Evolutionary conservation across 2,797 vertebrate genomes (phyloP), one percentile per base, ranked within the genome.

Genomic region (Cryptoblepharus egeriae): DNA sequence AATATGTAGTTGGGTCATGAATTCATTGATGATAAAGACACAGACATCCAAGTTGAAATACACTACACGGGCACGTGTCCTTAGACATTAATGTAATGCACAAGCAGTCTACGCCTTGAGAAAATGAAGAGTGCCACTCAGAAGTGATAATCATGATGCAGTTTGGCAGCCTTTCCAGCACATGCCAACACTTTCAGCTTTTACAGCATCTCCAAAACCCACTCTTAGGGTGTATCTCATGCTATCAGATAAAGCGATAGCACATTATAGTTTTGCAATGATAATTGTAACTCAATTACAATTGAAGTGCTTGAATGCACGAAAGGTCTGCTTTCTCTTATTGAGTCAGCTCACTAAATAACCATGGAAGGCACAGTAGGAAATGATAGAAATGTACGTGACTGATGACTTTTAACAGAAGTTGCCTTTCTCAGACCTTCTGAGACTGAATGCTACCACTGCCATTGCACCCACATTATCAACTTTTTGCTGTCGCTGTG

Each of bases 271-370:
- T 83, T 83, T 83, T 77, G 75, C 76, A 30, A 65, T 58, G 75
- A 83, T 78, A 73, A 83, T 83, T 73, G 82, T 70, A 83, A 83
- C 75, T 73, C 82, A 78, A 78, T 83, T 83, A 73, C 45, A 83
- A 73, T 67, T 57, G 75, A 83, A 83, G 42, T 83, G 75, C 69
- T 61, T 83, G 68, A 73, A 83, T 37, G 75, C 75, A 83, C 72
- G 81, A 83, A 83, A 78, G 69, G 49, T 72, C 75, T 65, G 58
- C 69, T 82, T 55, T 35, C 68, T 73, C 77, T 72, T 83, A 83
- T 83, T 83, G 73, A 83, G 75, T 78, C 75, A 71, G n/a, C 35
- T 58, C 65, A 58, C 63, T 81, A 45, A 13, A 37, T 76, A 45
- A 16, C 69, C 49, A 37, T 42, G 42, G 18, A 77, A 82, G 65